Base-by-base conservation (phyloP, 2,797 vertebrate genomes). In the Lagocephalus sceleratus region DNA sequence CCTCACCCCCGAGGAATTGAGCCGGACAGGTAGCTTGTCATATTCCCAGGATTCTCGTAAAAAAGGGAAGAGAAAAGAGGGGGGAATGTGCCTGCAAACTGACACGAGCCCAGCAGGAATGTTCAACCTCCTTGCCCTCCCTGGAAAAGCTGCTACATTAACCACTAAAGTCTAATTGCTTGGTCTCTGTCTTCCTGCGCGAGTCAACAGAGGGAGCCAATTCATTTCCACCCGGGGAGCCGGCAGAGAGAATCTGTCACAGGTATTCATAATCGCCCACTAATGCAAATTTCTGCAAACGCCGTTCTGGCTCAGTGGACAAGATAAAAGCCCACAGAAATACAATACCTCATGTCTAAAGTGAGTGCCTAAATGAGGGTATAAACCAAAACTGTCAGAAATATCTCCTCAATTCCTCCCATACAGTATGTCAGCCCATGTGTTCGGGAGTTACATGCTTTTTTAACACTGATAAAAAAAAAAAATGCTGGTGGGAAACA, bases 101-200 rank as follows among this genome's bases (percentile, higher is more conserved):
- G 88, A 88, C 88, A 88, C 71, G 71, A 85, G 82, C 90, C 82
- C 90, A 91, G 87, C 88, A 88, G 88, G 90, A 90, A 87, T 63
- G 79, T 81, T 89, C 86, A 89, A 90, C 86, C 86, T 78, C 67
- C 80, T 87, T 87, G 87, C 81, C 90, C 89, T 89, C 71, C 54
- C 83, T 77, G 84, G 81, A 81, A 90, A 91, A 88, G 87, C 90
- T 88, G 85, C 87, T 85, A 79, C 87, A 90, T 91, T 90, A 91
- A 88, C 88, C 85, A 89, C 86, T 89, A 88, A 90, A 89, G 86
- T 90, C 89, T 90, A 91, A 91, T 90, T 91, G 89, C 88, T 87
- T 85, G 84, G 85, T 88, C 86, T 87, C 84, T 88, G 86, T 90
- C 89, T 89, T 90, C 85, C 87, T 76, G 79, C 73, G 85, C 78